A percentile compares a stretch with the other conserved stretches of the same genome.
Conservation (phyloP, 2,888 invertebrate genomes). For the Barypeithes pellucidus region DNA sequence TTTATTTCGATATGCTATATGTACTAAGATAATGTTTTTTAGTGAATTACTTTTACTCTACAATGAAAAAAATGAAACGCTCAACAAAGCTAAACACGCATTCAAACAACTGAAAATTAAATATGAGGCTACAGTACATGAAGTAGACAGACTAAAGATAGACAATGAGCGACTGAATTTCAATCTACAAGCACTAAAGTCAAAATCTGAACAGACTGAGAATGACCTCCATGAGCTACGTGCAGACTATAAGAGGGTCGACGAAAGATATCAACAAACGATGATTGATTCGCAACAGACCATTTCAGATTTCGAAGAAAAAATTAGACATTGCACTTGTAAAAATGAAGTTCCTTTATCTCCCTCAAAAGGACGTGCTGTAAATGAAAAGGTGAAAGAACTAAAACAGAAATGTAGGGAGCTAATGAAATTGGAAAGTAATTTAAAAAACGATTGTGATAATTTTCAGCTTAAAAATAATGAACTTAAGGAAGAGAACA, state of each 20-base stretch:
- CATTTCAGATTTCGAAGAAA: slow-evolving; percentile 55
- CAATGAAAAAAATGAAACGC: slow-evolving; percentile 55
- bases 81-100: slow-evolving; percentile 54
- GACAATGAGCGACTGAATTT: slow-evolving; percentile 56
- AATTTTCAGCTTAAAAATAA: slow-evolving; percentile 37
- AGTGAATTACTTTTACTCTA: slow-evolving; percentile 60
- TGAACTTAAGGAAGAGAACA: slow-evolving; percentile 27
- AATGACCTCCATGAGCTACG: slow-evolving; percentile 48
- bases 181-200: slow-evolving; percentile 50
- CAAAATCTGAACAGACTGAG: slow-evolving; percentile 51
- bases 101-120: slow-evolving; percentile 55
- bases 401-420: slow-evolving; percentile 45
- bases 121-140: slow-evolving; percentile 44
- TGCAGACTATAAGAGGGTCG: slow-evolving; percentile 45
- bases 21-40: slow-evolving; percentile 40
- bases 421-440: slow-evolving; percentile 37
- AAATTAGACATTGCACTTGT: slow-evolving; percentile 49
- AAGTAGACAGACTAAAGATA: slow-evolving; percentile 54
- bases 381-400: slow-evolving; percentile 49
- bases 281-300: slow-evolving; percentile 57
- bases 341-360: slow-evolving; percentile 14
- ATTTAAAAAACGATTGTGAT: slow-evolving; percentile 43
- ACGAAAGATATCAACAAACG: slow-evolving; percentile 56
- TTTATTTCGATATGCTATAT: too few relatives aligned
- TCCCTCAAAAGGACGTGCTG: slow-evolving; percentile 39